These are phyloP conservation scores for Cisticola juncidis DNA, from an alignment of 2,113 vertebrate genomes.

Conservation along the genomic window DNA sequence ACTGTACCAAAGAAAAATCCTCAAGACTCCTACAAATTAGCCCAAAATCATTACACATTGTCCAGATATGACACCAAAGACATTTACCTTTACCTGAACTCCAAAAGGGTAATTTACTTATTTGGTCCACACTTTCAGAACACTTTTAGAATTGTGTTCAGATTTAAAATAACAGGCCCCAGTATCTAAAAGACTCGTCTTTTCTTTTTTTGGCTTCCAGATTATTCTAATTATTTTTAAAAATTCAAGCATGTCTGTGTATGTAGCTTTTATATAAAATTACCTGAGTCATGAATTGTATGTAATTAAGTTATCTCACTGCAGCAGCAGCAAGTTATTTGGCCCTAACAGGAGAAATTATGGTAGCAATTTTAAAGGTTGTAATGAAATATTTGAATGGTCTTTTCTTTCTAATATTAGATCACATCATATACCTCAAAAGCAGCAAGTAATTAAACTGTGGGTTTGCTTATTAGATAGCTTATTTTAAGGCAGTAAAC, in stretches of 20 bases:
- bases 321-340: not conserved
- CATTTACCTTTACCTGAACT: not conserved
- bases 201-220: not conserved
- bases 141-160: not conserved
- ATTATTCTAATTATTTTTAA: not conserved
- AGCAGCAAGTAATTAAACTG: slow-evolving; percentile 29
- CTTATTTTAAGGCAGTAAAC: not conserved
- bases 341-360: not conserved
- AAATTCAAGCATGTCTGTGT: not conserved
- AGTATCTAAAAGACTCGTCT: not conserved
- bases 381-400: not conserved
- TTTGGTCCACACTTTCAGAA: not conserved
- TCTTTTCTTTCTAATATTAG: not conserved
- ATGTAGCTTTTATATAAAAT: not conserved
- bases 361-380: not conserved
- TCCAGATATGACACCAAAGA: not conserved
- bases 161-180: not conserved
- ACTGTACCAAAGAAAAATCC: not conserved
- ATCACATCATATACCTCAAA: not conserved
- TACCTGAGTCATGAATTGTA: not conserved
- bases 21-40: not conserved
- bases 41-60: not conserved
- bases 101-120: not conserved
- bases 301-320: not conserved
- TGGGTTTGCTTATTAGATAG: not conserved